phyloP scores from a whole-genome alignment of 53 echinoderm and acorn worm species.

The Echinometra lucunter region DNA sequence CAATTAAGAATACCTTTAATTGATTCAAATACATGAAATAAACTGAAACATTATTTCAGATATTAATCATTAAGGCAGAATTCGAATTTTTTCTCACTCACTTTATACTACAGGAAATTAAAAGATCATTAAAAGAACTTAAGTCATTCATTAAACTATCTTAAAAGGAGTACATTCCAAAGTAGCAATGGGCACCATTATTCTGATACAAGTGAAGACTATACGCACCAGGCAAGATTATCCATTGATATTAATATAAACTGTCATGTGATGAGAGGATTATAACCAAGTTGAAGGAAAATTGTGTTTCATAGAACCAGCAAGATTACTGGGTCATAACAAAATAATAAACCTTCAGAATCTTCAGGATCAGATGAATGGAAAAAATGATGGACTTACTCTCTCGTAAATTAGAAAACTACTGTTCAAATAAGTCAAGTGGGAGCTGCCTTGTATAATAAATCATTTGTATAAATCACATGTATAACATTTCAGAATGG shows the following conservation, averaged over 20 bases:
- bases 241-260: constrained; percentile 19
- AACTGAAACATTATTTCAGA: too few relatives aligned
- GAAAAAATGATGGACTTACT: not conserved
- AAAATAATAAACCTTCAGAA: constrained; percentile 36
- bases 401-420: not conserved
- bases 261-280: constrained; percentile 10
- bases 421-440: constrained; percentile 39
- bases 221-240: not conserved
- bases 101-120: too few relatives aligned
- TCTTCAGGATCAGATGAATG: not conserved
- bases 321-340: constrained; percentile 26
- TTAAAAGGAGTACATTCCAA: not conserved
- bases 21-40: too few relatives aligned
- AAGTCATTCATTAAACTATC: too few relatives aligned
- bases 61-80: too few relatives aligned
- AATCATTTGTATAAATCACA: constrained; percentile 32
- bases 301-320: not conserved
- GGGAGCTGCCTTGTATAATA: not conserved
- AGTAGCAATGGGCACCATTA: not conserved
- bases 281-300: not conserved
- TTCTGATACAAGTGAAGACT: not conserved
- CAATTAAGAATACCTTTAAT: too few relatives aligned
- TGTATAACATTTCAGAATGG: not conserved
- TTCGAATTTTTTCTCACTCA: too few relatives aligned
- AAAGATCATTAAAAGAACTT: too few relatives aligned